These are phyloP conservation scores for Penaeus chinensis DNA, from an alignment of 1,140 invertebrate genomes.

Conservation along the genomic window DNA sequence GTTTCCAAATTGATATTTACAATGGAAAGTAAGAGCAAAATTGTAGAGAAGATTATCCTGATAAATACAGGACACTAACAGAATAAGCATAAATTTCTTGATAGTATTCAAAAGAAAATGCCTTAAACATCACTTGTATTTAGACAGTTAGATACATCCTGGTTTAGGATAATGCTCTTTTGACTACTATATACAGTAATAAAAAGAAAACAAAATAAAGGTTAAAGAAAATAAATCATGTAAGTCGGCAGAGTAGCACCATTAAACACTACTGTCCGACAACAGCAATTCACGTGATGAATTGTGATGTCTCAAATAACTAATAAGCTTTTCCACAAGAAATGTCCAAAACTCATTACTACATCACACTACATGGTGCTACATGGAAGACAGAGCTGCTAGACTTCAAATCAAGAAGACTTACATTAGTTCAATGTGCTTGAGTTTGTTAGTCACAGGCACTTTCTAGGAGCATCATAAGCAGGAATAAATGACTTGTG, in stretches of 20 bases:
- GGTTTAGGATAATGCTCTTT: constrained; percentile 15
- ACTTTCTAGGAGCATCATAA: constrained; percentile 30
- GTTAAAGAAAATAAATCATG: not conserved
- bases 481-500: constrained; percentile 45
- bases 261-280: constrained; percentile 49
- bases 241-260: constrained; percentile 48
- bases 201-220: constrained; percentile 8
- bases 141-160: not conserved
- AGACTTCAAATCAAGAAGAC: constrained; percentile 22
- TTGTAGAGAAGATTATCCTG: not conserved
- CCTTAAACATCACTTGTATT: constrained; percentile 20
- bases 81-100: constrained; percentile 9
- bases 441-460: not conserved
- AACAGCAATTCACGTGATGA: constrained; percentile 59
- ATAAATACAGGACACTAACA: not conserved
- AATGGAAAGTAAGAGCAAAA: constrained; percentile 7
- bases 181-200: constrained; percentile 12
- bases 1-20: too few relatives aligned
- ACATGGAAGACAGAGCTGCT: constrained; percentile 45
- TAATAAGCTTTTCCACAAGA: constrained; percentile 42
- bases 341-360: constrained; percentile 42
- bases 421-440: too few relatives aligned
- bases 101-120: not conserved
- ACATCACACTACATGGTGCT: constrained; percentile 59
- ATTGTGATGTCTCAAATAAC: constrained; percentile 52